Evolutionary conservation across 2,113 vertebrate species (phyloP), one percentile per base, ranked within the genome.

Genomic region (Ameiurus melas): DNA sequence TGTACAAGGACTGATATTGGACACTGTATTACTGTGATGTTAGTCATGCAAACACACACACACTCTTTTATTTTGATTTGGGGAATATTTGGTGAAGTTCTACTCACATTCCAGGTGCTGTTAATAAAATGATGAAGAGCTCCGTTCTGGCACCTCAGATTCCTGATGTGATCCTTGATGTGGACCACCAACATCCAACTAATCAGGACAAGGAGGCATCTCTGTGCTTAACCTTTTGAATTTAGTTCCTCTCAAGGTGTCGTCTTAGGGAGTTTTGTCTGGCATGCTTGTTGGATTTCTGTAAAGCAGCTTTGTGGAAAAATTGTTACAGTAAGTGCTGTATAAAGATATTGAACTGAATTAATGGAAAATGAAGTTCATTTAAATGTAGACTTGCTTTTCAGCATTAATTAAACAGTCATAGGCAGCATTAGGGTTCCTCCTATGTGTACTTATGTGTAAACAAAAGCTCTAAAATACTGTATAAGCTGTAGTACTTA

Each of bases 41-140:
- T 80, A 81, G 73, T 68, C 66, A 27, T 73, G 27, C n/a, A 70
- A 85, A 82, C 27, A 75, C 70, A 73, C 70, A 73, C 22, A 64
- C 62, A 27, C 20, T 22, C 6, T 14, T 25, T 43, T 39, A 3
- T 39, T 39, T 47, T 16, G 14, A 19, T 22, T 43, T 75, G 22
- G 10, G 17, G 68, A 19, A 39, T 75, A 13, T 47, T 25, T 75
- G 17, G 5, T 36, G 39, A 19, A 20, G 16, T 70, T 70, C 30
- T 71, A 36, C 33, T 71, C 30, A 71, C 68, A 39, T 71, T 36
- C 68, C 16, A 71, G 33, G 68, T 36, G 1, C 9, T 64, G 62
- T n/a, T 64, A 64, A 64, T 55, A 20, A 64, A 30, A 68, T 5
- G 25, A 30, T 13, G 5, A 30, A 68, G 20, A 14, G 16, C n/a